Evolutionary conservation across 2,797 vertebrate species (phyloP).

Genomic region (Phaenicophaeus curvirostris): DNA sequence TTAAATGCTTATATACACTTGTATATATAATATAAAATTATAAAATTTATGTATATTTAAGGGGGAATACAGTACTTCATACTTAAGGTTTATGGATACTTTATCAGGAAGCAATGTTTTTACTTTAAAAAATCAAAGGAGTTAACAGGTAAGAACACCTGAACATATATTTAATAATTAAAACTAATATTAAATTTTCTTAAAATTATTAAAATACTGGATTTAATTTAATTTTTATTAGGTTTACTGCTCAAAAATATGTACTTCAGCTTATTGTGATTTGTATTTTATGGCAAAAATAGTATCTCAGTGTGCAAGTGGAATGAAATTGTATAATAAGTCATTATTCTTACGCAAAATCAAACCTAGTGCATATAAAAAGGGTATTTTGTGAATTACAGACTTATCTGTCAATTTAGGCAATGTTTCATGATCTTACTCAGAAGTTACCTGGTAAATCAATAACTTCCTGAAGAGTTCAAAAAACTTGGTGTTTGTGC

Average conservation of each 20-base stretch:
- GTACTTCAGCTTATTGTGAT: not conserved
- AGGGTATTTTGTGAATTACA: not conserved
- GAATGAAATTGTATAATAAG: slow-evolving; percentile 19
- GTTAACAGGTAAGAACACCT: not conserved
- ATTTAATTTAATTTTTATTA: not conserved
- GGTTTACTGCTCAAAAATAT: not conserved
- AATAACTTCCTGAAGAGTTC: not conserved
- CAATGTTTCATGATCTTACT: not conserved
- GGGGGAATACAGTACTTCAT: not conserved
- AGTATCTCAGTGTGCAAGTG: not conserved
- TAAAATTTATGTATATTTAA: not conserved
- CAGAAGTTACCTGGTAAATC: not conserved
- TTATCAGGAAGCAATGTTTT: not conserved
- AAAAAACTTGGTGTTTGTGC: not conserved
- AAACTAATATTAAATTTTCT: too few relatives aligned
- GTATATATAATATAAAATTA: not conserved
- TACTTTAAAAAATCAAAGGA: not conserved
- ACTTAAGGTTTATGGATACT: not conserved
- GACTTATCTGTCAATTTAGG: not conserved
- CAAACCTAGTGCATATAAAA: not conserved
- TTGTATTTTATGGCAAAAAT: not conserved
- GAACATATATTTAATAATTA: not conserved
- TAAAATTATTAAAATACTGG: too few relatives aligned
- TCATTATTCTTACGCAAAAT: slow-evolving; percentile 21
- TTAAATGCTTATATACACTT: not conserved